A percentile compares a stretch with the other conserved stretches of the same genome.
Conservation (phyloP, 2,113 vertebrate species). For the Rhabdornis inornatus region DNA sequence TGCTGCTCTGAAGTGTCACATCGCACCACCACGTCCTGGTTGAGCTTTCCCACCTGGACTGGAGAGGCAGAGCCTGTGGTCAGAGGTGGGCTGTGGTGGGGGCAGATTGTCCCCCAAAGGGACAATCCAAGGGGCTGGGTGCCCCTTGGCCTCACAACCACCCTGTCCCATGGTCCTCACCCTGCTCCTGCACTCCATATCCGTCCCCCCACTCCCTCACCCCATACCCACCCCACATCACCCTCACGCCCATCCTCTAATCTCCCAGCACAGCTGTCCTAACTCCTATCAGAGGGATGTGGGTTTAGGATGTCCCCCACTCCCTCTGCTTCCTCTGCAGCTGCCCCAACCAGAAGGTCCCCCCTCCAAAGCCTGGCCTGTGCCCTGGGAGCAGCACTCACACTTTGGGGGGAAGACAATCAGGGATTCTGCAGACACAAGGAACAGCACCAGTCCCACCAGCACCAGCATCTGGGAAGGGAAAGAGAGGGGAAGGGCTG, state of each 20-base stretch:
- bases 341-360: accelerated
- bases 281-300: accelerated
- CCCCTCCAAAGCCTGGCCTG: neutral
- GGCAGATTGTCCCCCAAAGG: neutral
- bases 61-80: neutral
- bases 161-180: accelerated
- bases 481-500: neutral
- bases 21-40: neutral
- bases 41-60: constrained; percentile 26
- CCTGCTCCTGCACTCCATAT: neutral
- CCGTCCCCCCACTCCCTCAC: neutral
- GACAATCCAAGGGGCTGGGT: neutral
- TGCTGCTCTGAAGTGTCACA: neutral
- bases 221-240: neutral
- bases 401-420: constrained; percentile 5
- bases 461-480: constrained; percentile 16
- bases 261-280: neutral
- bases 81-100: neutral
- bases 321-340: neutral
- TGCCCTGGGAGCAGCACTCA: neutral
- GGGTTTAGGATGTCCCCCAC: neutral
- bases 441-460: neutral
- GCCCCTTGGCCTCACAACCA: neutral
- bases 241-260: neutral
- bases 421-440: neutral